Base-by-base conservation (phyloP, 2,797 vertebrate genomes). In the Acanthiza pusilla region DNA sequence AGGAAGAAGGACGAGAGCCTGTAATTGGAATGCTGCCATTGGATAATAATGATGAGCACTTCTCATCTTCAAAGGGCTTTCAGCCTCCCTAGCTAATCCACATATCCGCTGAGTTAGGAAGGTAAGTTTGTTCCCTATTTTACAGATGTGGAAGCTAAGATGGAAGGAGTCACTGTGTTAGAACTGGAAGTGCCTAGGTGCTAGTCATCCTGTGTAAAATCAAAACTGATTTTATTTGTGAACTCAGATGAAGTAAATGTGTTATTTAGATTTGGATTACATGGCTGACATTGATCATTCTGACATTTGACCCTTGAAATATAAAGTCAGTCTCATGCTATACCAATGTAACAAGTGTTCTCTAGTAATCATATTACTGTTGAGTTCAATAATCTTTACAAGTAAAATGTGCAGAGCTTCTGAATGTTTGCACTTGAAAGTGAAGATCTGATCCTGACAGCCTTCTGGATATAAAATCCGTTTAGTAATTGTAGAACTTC, bases 61-160 rank as follows among this genome's bases (percentile, higher is more conserved):
- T 91, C 80, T 93, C 89, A 80, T 93, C 94, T 95, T 96, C 95
- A 95, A 79, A 96, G 91, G 55, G 74, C 68, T 93, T 87, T 63
- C 67, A 94, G 80, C 60, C 58, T 92, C 34, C 25, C 68, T 23
- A 40, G 85, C 73, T 94, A 93, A 97, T 92, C 83, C 93, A 43
- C 42, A 34, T 22, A 67, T 85, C 45, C 1, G 0, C 88, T 71
- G 77, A 45, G 71, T 51, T 63, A 10, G 67, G 76, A 76, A 76
- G 86, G 84, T 34, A 51, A 47, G n/a, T 88, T 61, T 91, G 90
- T 82, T 81, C 74, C 66, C 26, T 47, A 6, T 23, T 63, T 85
- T 74, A 71, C 67, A 67, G 72, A 51, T 40, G 38, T 16, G 19
- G 36, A 76, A 38, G 48, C 36, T 5, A 5, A 62, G 30, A 29